phyloP scores from a whole-genome alignment of 1,140 invertebrate genomes.

The Tetragnatha versicolor region DNA sequence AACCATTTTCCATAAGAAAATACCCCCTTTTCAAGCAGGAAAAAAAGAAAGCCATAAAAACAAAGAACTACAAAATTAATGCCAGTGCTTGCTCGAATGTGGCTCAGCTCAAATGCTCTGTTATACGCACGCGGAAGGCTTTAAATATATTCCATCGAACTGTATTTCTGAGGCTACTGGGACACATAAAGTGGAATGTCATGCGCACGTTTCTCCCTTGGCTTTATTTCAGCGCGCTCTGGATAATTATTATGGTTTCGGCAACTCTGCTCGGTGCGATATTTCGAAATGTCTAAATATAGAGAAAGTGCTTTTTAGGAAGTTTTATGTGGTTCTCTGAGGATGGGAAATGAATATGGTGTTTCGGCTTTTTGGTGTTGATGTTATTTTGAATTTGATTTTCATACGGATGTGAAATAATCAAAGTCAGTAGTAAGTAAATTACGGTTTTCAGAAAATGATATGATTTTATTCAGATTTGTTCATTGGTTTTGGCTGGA shows the following conservation, averaged over 20 bases:
- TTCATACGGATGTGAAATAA: no score
- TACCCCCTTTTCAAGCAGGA: background rate
- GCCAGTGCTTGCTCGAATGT: constrained; percentile 17
- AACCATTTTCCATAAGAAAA: constrained; percentile 44
- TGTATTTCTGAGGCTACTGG: constrained; percentile 34
- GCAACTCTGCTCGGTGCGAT: background rate
- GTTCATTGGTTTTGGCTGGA: no score
- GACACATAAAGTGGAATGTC: constrained; percentile 41
- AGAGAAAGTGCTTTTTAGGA: no score
- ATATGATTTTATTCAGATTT: no score
- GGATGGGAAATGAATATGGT: no score
- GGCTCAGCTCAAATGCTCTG: background rate
- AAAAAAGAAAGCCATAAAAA: constrained; percentile 19
- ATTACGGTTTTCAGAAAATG: no score
- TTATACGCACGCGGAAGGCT: constrained; percentile 21
- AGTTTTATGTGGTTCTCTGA: no score
- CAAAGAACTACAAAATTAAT: constrained; percentile 39
- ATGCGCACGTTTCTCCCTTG: background rate
- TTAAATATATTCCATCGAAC: constrained; percentile 47
- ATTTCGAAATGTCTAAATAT: no score
- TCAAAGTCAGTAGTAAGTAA: no score
- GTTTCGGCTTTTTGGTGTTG: no score
- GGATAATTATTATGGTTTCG: constrained; percentile 40
- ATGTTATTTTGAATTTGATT: no score
- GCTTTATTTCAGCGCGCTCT: constrained; percentile 23